Base-by-base conservation (phyloP, 2,888 invertebrate species). In the Dryobota labecula region DNA sequence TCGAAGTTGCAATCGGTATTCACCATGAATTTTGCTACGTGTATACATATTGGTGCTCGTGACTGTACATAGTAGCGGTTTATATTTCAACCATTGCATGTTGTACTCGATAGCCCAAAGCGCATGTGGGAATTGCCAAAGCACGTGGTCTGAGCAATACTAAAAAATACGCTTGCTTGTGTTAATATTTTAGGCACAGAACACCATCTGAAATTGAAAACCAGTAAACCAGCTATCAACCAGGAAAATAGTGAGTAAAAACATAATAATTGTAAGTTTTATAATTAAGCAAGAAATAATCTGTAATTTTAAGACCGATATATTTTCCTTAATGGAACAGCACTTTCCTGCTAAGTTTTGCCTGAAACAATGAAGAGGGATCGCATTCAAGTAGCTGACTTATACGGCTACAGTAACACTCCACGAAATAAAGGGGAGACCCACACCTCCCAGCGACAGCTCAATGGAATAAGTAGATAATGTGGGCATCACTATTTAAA, bases 401-500 rank as follows among this genome's bases (percentile, higher is more conserved):
- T 82, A 88, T 70, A 86, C 62, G 73, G 84, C 85, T 89, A 84
- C 84, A 84, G 83, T 83, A 86, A 86, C 84, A 79, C 83, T 87
- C 84, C 88, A 87, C 87, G 79, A 84, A 92, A 89, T 87, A 90
- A 87, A 91, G 89, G 89, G 89, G 89, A 91, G 89, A 89, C 90
- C 89, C 90, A 92, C 92, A 93, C 90, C 89, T 88, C 89, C 86
- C 90, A 90, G 89, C 92, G 90, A 91, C 91, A 90, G 90, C 91
- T 95, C 94, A 96, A 96, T 96, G 92, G 92, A 96, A 94, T 96
- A 96, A 96, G 95, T 96, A 96, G 96, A 96, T 96, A 96, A 96
- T 95, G 91, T 94, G 94, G 92, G 94, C 93, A 93, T 92, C 92
- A 93, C 96, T 97, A 97, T 97, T 96, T 97, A 96, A 97, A 96